A percentile compares a stretch with the other conserved stretches of the same genome.
phyloP scores from a whole-genome alignment of 2,888 invertebrate species.

The Pantelozetes paolii region DNA sequence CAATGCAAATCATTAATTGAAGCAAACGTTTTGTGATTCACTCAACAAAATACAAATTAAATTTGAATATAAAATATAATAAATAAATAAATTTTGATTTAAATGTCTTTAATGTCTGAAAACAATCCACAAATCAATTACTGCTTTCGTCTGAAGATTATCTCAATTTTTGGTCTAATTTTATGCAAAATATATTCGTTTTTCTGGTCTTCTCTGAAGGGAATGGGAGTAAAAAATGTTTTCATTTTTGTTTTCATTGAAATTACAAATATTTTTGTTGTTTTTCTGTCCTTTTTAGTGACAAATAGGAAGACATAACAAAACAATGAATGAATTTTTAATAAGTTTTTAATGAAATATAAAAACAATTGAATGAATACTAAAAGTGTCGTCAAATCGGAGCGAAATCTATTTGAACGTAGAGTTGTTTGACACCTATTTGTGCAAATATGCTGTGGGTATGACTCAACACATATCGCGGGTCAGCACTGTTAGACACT shows the following conservation, averaged over 20 bases:
- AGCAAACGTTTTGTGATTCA: neutral
- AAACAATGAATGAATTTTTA: neutral
- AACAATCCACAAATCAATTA: too few species aligned
- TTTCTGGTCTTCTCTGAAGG: too few species aligned
- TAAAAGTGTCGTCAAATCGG: neutral
- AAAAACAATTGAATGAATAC: too few species aligned
- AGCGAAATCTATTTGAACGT: conserved; percentile 74
- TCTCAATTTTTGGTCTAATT: too few species aligned
- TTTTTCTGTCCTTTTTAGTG: too few species aligned
- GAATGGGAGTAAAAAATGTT: too few species aligned
- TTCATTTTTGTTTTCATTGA: too few species aligned
- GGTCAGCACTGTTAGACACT: conserved; percentile 86
- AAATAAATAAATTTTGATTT: neutral
- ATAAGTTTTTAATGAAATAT: neutral
- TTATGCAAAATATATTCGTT: neutral
- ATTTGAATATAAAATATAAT: neutral
- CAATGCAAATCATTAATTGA: neutral
- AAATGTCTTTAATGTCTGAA: too few species aligned
- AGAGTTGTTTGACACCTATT: conserved; percentile 82
- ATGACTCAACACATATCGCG: conserved; percentile 84
- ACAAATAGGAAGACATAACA: conserved; percentile 8
- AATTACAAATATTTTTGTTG: too few species aligned
- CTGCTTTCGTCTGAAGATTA: too few species aligned
- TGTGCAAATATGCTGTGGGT: conserved; percentile 91
- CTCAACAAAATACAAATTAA: neutral